phyloP scores from a whole-genome alignment of 1,140 invertebrate genomes.

The Sinonovacula constricta region DNA sequence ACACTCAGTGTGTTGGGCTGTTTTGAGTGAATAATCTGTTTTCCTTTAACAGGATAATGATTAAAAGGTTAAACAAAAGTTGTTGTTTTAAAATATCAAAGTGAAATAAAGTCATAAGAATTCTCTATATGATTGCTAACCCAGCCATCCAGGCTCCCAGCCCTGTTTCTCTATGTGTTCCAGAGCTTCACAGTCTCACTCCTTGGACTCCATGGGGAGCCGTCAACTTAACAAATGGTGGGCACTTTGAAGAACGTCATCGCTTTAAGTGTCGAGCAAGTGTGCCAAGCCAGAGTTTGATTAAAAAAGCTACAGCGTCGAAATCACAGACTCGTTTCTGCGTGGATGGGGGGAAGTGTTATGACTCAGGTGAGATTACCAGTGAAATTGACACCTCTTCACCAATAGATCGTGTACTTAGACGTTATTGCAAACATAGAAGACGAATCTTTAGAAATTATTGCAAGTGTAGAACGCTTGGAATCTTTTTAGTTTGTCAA shows the following conservation, averaged over 20 bases:
- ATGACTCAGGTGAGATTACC: constrained; percentile 66
- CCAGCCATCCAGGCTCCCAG: too few species aligned
- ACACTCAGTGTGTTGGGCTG: too few species aligned
- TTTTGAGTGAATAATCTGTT: too few species aligned
- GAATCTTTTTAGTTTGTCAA: constrained; percentile 74
- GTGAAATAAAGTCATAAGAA: too few species aligned
- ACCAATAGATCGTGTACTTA: constrained; percentile 66
- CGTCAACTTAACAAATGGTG: constrained; percentile 79
- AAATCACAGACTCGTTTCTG: constrained; percentile 90
- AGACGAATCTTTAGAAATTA: constrained; percentile 68
- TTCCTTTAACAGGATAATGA: too few species aligned
- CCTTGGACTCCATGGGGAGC: constrained; percentile 89
- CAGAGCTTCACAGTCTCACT: constrained; percentile 64
- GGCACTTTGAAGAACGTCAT: constrained; percentile 86
- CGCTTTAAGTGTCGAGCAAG: constrained; percentile 88
- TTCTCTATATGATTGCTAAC: too few species aligned
- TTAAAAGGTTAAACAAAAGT: too few species aligned
- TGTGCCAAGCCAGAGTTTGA: constrained; percentile 83
- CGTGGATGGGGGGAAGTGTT: constrained; percentile 80
- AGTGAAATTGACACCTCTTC: constrained; percentile 67
- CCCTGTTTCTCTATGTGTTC: constrained; percentile 33
- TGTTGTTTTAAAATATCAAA: too few species aligned
- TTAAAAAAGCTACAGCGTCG: constrained; percentile 83
- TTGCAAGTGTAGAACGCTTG: constrained; percentile 74
- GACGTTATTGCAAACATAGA: constrained; percentile 69